A percentile compares a stretch with the other conserved stretches of the same genome.
These are phyloP conservation scores for Neodiprion fabricii DNA, from an alignment of 1,140 invertebrate genomes.

Conservation along the genomic window DNA sequence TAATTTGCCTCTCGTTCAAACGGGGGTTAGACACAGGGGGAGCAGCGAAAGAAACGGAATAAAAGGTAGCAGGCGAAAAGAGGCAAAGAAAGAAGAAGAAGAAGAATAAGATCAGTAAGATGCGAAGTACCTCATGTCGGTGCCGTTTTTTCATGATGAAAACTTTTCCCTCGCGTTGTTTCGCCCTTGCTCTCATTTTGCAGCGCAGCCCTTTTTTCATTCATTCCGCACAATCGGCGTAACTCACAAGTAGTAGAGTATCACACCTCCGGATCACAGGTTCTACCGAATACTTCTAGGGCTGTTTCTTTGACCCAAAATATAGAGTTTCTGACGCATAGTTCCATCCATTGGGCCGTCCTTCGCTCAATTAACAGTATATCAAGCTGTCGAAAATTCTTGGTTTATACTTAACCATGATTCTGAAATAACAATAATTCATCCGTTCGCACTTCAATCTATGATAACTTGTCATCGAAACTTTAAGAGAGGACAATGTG, in stretches of 20 bases:
- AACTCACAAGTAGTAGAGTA: neutral
- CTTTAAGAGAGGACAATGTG: no score
- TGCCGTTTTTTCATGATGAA: conserved; percentile 45
- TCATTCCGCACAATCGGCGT: conserved; percentile 2
- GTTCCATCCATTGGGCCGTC: no score
- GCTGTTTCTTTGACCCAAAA: neutral
- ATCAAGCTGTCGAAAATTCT: no score
- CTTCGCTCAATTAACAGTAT: neutral
- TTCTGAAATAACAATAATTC: no score
- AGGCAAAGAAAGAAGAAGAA: conserved; percentile 26
- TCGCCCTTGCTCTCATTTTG: neutral
- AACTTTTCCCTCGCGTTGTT: conserved; percentile 36
- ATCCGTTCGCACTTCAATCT: no score
- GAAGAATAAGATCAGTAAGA: conserved; percentile 28
- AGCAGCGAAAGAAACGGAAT: neutral
- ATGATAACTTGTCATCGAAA: no score
- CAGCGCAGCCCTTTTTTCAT: conserved; percentile 18
- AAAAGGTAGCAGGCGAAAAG: neutral
- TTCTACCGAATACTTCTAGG: neutral
- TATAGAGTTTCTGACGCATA: neutral
- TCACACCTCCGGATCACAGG: no score
- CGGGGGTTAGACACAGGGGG: neutral
- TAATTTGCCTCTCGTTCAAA: conserved; percentile 43
- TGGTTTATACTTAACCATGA: no score
- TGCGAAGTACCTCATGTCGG: conserved; percentile 15